A percentile compares a stretch with the other conserved stretches of the same genome.
These are phyloP conservation scores for Phrynocephalus guinanensis DNA, from an alignment of 2,797 vertebrate species.

Conservation along the genomic window DNA sequence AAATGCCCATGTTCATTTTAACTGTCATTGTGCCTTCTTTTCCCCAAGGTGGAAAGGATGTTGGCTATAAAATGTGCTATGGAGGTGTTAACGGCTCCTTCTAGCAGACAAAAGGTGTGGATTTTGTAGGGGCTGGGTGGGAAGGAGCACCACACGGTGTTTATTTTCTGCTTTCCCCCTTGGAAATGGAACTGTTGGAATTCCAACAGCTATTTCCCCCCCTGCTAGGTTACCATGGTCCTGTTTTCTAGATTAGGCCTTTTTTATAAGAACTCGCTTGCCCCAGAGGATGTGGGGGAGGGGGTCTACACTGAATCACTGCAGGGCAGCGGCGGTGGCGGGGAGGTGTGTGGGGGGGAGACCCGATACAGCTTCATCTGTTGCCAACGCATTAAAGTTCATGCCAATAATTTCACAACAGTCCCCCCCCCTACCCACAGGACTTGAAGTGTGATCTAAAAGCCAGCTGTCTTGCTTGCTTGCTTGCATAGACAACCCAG, in stretches of 20 bases:
- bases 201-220: neutral
- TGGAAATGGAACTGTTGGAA: neutral
- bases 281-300: neutral
- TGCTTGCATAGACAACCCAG: no score
- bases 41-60: neutral
- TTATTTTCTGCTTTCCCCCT: neutral
- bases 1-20: neutral
- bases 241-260: slow-evolving; percentile 31
- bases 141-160: neutral
- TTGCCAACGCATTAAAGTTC: neutral
- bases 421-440: neutral
- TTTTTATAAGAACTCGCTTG: slow-evolving; percentile 17
- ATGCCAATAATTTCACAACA: neutral
- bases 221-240: slow-evolving; percentile 9
- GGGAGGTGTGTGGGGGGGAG: neutral
- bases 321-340: no score
- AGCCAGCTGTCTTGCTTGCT: neutral
- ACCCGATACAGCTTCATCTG: neutral
- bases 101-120: neutral
- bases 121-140: neutral
- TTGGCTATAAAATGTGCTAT: neutral
- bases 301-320: neutral
- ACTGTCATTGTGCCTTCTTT: neutral
- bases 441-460: neutral
- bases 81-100: neutral